Conservation (phyloP, 2,888 invertebrate genomes). For the Sturmia bella region DNA sequence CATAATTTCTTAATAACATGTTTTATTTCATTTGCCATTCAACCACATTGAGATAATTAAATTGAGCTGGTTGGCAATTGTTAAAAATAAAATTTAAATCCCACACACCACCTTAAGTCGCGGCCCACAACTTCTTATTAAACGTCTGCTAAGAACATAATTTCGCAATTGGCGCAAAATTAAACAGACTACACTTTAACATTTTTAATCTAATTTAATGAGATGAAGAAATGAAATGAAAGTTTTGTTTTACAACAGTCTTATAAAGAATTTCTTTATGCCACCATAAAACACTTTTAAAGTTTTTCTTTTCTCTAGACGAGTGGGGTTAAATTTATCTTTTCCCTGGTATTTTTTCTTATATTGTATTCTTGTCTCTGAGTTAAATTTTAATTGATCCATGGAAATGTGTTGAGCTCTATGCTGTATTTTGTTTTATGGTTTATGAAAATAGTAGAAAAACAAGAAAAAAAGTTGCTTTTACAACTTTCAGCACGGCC, state of each 20-base stretch:
- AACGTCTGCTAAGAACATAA: background rate
- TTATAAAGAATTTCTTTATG: slow-evolving; percentile 38
- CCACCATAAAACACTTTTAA: slow-evolving; percentile 44
- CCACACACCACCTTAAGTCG: background rate
- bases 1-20: too few relatives aligned
- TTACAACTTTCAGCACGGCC: slow-evolving; percentile 29
- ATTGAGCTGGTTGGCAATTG: background rate
- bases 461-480: slow-evolving; percentile 5
- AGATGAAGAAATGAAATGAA: slow-evolving; percentile 16
- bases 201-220: slow-evolving; percentile 40
- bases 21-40: too few relatives aligned
- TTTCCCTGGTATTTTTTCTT: background rate
- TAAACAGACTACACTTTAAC: background rate
- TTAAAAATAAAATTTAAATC: background rate
- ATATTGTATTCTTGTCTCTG: background rate
- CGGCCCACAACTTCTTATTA: background rate
- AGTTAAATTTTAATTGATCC: slow-evolving; percentile 52
- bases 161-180: background rate
- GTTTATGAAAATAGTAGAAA: background rate
- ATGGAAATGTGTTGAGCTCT: slow-evolving; percentile 36
- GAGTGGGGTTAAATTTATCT: background rate
- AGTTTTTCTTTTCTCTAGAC: slow-evolving; percentile 28
- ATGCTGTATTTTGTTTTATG: slow-evolving; percentile 9
- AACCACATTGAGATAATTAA: background rate
- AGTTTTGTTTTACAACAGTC: slow-evolving; percentile 17